Evolutionary conservation across 2,888 invertebrate genomes (phyloP).

Genomic region (Euphydryas editha): DNA sequence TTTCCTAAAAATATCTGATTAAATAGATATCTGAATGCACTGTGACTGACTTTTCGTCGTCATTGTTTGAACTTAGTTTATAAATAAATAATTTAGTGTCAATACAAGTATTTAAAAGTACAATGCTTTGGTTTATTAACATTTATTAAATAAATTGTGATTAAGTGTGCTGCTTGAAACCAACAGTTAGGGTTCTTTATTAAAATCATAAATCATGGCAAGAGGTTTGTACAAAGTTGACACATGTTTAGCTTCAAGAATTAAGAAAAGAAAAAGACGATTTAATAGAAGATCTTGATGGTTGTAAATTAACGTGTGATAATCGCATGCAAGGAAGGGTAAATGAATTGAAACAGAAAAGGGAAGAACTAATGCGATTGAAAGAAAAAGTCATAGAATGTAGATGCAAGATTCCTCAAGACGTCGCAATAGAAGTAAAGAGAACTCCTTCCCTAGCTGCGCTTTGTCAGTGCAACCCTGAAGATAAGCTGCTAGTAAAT

Average conservation of each 20-base stretch:
- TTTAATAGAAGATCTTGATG: constrained; percentile 63
- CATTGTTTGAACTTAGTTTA: too few relatives aligned
- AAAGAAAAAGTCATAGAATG: constrained; percentile 64
- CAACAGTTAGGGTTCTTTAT: neutral
- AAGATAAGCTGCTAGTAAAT: constrained; percentile 58
- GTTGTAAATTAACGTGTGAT: constrained; percentile 63
- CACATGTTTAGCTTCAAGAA: constrained; percentile 54
- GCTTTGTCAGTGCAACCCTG: constrained; percentile 64
- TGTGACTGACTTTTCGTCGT: too few relatives aligned
- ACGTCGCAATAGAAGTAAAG: constrained; percentile 61
- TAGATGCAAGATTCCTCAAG: constrained; percentile 65
- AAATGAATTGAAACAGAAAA: constrained; percentile 58
- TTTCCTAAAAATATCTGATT: too few relatives aligned
- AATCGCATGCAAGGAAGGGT: constrained; percentile 53
- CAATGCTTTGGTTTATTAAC: too few relatives aligned
- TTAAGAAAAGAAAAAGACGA: constrained; percentile 58
- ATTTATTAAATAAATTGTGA: too few relatives aligned
- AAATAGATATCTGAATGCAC: too few relatives aligned
- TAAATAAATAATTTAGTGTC: too few relatives aligned
- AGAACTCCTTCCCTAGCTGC: constrained; percentile 73
- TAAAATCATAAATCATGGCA: neutral
- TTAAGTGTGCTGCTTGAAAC: neutral
- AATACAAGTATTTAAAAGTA: too few relatives aligned
- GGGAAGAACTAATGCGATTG: constrained; percentile 51
- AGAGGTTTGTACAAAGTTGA: too few relatives aligned